Conservation (phyloP, 2,888 invertebrate species). For the Dynastes hyllus region DNA sequence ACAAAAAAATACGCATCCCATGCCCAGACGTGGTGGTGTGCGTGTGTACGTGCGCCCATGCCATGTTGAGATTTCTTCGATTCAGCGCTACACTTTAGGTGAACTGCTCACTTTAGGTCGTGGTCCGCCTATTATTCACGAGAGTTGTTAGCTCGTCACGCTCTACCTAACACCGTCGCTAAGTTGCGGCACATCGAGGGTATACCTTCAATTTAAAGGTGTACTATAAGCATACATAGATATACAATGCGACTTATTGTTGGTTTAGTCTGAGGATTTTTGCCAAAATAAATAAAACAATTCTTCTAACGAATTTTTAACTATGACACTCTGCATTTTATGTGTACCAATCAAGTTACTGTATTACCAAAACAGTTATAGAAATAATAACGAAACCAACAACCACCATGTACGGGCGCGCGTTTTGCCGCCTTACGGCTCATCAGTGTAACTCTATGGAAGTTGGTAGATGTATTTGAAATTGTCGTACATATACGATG, state of each 20-base stretch:
- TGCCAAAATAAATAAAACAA: too few relatives aligned
- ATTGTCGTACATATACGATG: too few relatives aligned
- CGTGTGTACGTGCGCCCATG: slow-evolving; percentile 50
- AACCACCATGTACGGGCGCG: too few relatives aligned
- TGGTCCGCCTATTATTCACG: slow-evolving; percentile 62
- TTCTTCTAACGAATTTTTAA: too few relatives aligned
- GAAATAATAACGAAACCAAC: too few relatives aligned
- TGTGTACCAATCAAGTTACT: too few relatives aligned
- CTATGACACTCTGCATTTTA: too few relatives aligned
- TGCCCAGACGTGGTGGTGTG: slow-evolving; percentile 51
- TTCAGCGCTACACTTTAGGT: slow-evolving; percentile 57
- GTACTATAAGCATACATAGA: background rate
- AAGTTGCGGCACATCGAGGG: slow-evolving; percentile 50
- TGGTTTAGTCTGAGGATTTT: too few relatives aligned
- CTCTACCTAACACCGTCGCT: slow-evolving; percentile 52
- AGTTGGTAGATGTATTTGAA: too few relatives aligned
- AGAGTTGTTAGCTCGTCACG: slow-evolving; percentile 62
- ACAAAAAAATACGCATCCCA: slow-evolving; percentile 55
- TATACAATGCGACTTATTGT: background rate
- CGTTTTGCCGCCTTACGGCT: too few relatives aligned
- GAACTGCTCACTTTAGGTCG: slow-evolving; percentile 63
- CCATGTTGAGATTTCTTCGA: slow-evolving; percentile 62
- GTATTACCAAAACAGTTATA: too few relatives aligned
- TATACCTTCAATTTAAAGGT: background rate
- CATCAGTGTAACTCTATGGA: too few relatives aligned